Evolutionary conservation across 2,888 invertebrate genomes (phyloP).

Genomic region (Metopia argyrocephala): DNA sequence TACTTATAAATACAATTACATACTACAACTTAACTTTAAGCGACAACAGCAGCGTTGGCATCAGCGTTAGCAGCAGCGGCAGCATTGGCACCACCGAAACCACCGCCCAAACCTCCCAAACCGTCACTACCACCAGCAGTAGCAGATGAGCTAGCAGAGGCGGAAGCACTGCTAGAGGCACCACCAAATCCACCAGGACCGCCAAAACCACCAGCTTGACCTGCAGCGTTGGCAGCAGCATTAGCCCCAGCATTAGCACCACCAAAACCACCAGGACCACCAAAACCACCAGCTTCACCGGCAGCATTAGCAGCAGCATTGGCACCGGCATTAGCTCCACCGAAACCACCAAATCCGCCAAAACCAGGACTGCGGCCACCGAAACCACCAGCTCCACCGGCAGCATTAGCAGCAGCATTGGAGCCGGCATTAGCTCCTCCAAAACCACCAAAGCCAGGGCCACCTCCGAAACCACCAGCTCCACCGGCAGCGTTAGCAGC

Average conservation of each 20-base stretch:
- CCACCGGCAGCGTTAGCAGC: slow-evolving; percentile 5
- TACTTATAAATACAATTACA: no score
- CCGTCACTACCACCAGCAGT: slow-evolving; percentile 13
- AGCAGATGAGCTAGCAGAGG: not conserved
- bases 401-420: slow-evolving; percentile 12
- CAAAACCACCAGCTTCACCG: slow-evolving; percentile 16
- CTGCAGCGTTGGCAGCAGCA: not conserved
- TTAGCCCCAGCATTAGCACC: not conserved
- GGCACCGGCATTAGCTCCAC: slow-evolving; percentile 31
- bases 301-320: not conserved
- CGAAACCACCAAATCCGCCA: slow-evolving; percentile 25
- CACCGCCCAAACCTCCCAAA: slow-evolving; percentile 6
- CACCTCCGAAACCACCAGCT: not conserved
- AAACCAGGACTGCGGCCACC: slow-evolving; percentile 36
- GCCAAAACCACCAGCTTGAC: slow-evolving; percentile 21
- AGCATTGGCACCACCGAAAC: slow-evolving; percentile 13
- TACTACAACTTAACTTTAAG: no score
- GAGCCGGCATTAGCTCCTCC: slow-evolving; percentile 18
- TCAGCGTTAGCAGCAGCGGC: slow-evolving; percentile 7
- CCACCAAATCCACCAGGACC: slow-evolving; percentile 33
- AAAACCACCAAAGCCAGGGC: slow-evolving; percentile 1
- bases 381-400: not conserved
- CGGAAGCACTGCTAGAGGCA: not conserved
- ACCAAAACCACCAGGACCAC: slow-evolving; percentile 36
- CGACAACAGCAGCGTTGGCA: not conserved